These are phyloP conservation scores for Deilephila elpenor DNA, from an alignment of 2,888 invertebrate genomes.

Conservation along the genomic window DNA sequence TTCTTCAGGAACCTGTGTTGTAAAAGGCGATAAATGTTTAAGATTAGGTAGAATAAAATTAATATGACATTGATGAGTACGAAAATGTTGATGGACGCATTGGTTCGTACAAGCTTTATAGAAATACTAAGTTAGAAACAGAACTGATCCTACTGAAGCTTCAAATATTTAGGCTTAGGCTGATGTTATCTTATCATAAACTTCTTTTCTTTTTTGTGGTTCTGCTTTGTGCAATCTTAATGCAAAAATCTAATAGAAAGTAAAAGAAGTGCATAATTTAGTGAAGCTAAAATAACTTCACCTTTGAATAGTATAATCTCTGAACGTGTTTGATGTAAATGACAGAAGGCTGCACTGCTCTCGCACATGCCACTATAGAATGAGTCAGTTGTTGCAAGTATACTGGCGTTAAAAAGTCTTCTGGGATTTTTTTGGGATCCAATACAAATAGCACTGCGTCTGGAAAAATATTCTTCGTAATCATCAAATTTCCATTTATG, in stretches of 20 bases:
- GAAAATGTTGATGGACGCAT: too few relatives aligned
- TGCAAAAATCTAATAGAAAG: neutral
- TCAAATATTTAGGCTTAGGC: too few relatives aligned
- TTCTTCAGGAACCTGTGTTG: conserved; percentile 52
- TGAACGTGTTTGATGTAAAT: conserved; percentile 64
- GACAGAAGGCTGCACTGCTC: conserved; percentile 62
- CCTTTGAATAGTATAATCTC: conserved; percentile 62
- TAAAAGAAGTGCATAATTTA: neutral
- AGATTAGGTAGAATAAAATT: too few relatives aligned
- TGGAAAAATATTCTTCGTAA: conserved; percentile 39
- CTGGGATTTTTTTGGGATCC: conserved; percentile 49
- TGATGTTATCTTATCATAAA: too few relatives aligned
- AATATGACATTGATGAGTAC: too few relatives aligned
- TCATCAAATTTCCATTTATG: too few relatives aligned
- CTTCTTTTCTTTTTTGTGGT: too few relatives aligned
- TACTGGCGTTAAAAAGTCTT: conserved; percentile 42
- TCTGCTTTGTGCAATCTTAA: neutral
- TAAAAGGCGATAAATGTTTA: too few relatives aligned
- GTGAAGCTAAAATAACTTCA: conserved; percentile 35
- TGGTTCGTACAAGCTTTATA: too few relatives aligned
- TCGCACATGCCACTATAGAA: conserved; percentile 56
- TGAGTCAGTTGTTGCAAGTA: conserved; percentile 51
- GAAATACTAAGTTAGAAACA: too few relatives aligned
- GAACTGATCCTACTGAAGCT: too few relatives aligned
- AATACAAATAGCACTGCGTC: conserved; percentile 67